Conservation (phyloP, 1,140 invertebrate genomes). For the Zaprionus capensis region DNA sequence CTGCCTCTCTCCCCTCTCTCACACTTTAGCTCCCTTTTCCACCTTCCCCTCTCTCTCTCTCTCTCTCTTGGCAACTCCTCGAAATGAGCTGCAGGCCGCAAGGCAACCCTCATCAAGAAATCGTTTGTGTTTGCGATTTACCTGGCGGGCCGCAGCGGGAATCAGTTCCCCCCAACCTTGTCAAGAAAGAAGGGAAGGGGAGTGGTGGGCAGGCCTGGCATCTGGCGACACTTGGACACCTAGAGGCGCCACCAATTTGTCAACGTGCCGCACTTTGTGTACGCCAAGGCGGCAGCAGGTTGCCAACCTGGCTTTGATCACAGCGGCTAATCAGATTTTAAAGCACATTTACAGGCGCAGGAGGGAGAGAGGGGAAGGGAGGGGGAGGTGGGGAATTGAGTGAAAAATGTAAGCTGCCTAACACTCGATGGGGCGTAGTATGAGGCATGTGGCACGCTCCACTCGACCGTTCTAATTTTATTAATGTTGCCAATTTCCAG, state of each 20-base stretch:
- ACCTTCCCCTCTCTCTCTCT: background rate
- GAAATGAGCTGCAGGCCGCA: slow-evolving; percentile 19
- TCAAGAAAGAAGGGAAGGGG: background rate
- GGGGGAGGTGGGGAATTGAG: slow-evolving; percentile 38
- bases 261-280: slow-evolving; percentile 5
- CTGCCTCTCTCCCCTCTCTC: background rate
- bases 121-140: slow-evolving; percentile 27
- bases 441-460: slow-evolving; percentile 23
- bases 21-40: background rate
- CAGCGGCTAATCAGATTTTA: slow-evolving; percentile 71
- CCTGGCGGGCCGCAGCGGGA: background rate
- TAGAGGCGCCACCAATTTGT: slow-evolving; percentile 35
- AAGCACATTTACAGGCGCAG: slow-evolving; percentile 52
- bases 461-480: slow-evolving; percentile 68
- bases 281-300: background rate
- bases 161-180: background rate
- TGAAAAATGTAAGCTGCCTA: slow-evolving; percentile 57
- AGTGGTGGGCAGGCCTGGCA: background rate
- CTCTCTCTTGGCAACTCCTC: slow-evolving; percentile 1
- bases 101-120: slow-evolving; percentile 31
- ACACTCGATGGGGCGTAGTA: slow-evolving; percentile 25
- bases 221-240: slow-evolving; percentile 30
- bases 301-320: slow-evolving; percentile 62
- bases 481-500: slow-evolving; percentile 79
- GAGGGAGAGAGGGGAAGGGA: background rate